Conservation (phyloP, 2,888 invertebrate species). For the Amphipoea lucens region DNA sequence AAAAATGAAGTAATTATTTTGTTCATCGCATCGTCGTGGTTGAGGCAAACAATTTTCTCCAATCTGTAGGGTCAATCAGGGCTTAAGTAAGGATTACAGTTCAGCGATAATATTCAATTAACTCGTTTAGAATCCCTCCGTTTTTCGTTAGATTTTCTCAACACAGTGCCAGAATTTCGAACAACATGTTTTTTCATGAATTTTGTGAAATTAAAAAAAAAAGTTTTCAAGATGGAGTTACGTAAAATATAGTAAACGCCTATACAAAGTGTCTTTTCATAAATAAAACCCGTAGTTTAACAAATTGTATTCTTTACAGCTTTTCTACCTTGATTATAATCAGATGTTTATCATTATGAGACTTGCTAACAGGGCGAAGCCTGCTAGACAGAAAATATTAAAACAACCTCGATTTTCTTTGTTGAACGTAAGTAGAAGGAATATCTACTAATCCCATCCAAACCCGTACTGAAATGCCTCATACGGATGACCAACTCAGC, state of each 20-base stretch:
- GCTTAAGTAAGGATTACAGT: constrained; percentile 46
- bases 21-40: constrained; percentile 15
- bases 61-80: constrained; percentile 42
- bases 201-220: constrained; percentile 3
- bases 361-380: neutral
- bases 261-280: constrained; percentile 20
- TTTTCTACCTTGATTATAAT: neutral
- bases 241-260: constrained; percentile 5
- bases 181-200: neutral
- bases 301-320: constrained; percentile 3
- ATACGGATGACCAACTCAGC: neutral
- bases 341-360: neutral
- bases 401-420: constrained; percentile 18
- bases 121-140: constrained; percentile 35
- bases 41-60: constrained; percentile 37
- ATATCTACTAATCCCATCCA: neutral
- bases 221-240: neutral
- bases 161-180: neutral
- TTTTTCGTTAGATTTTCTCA: constrained; percentile 3
- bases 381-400: neutral
- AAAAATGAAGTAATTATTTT: constrained; percentile 39
- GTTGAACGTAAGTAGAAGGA: neutral
- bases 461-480: neutral
- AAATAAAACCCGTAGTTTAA: neutral
- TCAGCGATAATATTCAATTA: constrained; percentile 47